These are phyloP conservation scores for Puntigrus tetrazona DNA, from an alignment of 2,113 vertebrate species.

Conservation along the genomic window DNA sequence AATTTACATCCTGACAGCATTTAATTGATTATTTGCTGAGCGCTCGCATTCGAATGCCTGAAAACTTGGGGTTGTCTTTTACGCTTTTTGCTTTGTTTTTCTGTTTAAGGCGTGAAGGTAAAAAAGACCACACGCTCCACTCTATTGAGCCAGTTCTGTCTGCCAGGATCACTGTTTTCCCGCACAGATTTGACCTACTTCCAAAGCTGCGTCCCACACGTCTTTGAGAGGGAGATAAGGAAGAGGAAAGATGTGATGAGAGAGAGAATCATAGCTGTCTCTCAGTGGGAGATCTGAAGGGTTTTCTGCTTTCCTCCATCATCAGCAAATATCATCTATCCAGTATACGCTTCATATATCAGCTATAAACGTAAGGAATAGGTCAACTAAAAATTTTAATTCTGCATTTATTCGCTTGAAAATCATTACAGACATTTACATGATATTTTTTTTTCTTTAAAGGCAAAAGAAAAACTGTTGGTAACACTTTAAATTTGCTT, in stretches of 20 bases:
- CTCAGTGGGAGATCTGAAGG: conserved; percentile 40
- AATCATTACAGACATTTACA: background rate
- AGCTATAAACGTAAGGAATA: background rate
- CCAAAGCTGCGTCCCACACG: conserved; percentile 50
- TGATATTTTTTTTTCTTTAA: background rate
- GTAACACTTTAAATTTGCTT: background rate
- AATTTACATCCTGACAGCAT: background rate
- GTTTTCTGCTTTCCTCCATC: conserved; percentile 32
- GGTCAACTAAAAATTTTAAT: background rate
- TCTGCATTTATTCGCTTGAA: background rate
- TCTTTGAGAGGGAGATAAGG: conserved; percentile 46
- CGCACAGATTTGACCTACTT: conserved; percentile 65
- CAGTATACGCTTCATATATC: background rate
- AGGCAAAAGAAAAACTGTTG: background rate
- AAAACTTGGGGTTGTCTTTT: conserved; percentile 10
- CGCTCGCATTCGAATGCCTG: background rate
- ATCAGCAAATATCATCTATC: background rate
- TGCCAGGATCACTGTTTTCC: conserved; percentile 45
- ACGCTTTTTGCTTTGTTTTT: background rate
- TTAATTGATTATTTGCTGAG: background rate
- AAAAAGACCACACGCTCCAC: conserved; percentile 21
- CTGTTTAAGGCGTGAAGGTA: conserved; percentile 6
- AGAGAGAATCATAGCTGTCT: conserved; percentile 25
- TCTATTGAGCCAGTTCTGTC: conserved; percentile 22
- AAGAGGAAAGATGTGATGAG: conserved; percentile 30